These are phyloP conservation scores for Emys orbicularis DNA, from an alignment of 2,797 vertebrate species.

Conservation along the genomic window DNA sequence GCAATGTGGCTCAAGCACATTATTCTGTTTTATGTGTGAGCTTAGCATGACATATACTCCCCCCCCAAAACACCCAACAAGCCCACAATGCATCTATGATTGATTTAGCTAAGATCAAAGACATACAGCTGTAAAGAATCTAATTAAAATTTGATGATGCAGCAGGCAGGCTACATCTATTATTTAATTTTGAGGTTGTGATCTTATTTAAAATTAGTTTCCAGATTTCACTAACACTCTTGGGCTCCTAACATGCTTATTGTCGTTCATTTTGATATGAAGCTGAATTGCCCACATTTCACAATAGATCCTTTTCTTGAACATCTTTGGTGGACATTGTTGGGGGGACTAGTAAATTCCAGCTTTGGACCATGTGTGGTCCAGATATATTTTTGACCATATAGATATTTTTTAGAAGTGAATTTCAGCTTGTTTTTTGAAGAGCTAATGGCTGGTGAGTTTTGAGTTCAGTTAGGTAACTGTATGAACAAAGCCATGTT, in stretches of 20 bases:
- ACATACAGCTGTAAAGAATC: slow-evolving; percentile 69
- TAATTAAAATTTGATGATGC: slow-evolving; percentile 78
- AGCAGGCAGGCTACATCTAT: slow-evolving; percentile 69
- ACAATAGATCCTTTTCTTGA: not conserved
- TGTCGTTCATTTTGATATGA: slow-evolving; percentile 13
- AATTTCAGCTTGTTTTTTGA: slow-evolving; percentile 6
- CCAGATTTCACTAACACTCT: slow-evolving; percentile 50
- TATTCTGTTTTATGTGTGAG: slow-evolving; percentile 59
- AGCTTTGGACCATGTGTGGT: not conserved
- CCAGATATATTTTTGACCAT: not conserved
- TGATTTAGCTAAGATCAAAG: slow-evolving; percentile 77
- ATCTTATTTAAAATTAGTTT: slow-evolving; percentile 70
- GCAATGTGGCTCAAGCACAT: slow-evolving; percentile 34
- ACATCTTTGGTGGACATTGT: not conserved
- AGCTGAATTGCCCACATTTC: slow-evolving; percentile 18
- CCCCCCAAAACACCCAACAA: slow-evolving; percentile 26
- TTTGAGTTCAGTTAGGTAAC: not conserved
- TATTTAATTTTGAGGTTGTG: slow-evolving; percentile 77
- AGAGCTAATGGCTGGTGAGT: not conserved
- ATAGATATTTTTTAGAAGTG: not conserved
- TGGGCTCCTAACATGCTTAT: slow-evolving; percentile 35
- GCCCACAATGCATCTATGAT: slow-evolving; percentile 62
- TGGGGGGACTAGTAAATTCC: not conserved
- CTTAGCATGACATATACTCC: slow-evolving; percentile 64
- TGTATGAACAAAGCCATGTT: not conserved